Conservation (phyloP, 2,113 vertebrate genomes). For the Ptyas mucosa region DNA sequence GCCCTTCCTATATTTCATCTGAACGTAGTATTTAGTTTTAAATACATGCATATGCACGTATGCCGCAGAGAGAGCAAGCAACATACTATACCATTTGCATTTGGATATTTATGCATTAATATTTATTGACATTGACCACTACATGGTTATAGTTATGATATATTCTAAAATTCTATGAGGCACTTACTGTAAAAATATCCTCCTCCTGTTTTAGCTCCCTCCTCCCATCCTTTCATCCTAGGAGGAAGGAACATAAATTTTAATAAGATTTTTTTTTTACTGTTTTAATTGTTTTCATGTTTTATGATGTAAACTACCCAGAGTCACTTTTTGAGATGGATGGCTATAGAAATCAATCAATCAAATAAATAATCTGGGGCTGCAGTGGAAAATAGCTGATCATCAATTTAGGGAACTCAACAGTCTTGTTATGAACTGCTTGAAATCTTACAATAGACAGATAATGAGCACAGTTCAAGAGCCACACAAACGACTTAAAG, state of each 20-base stretch:
- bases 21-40: neutral
- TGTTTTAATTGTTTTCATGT: neutral
- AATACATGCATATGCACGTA: neutral
- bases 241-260: neutral
- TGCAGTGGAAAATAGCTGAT: neutral
- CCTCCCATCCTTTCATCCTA: neutral
- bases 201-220: neutral
- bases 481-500: neutral
- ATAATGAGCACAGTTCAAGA: neutral
- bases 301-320: neutral
- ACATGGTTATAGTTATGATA: neutral
- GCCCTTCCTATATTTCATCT: conserved; percentile 29
- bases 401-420: neutral
- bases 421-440: neutral
- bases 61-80: conserved; percentile 1
- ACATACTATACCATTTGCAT: conserved; percentile 14
- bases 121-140: neutral
- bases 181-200: neutral
- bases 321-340: neutral
- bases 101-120: conserved; percentile 20
- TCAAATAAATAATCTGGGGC: neutral
- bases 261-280: neutral
- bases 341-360: neutral
- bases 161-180: neutral
- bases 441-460: neutral